Conservation (phyloP, 2,113 vertebrate genomes). For the Oceanodroma tethys region DNA sequence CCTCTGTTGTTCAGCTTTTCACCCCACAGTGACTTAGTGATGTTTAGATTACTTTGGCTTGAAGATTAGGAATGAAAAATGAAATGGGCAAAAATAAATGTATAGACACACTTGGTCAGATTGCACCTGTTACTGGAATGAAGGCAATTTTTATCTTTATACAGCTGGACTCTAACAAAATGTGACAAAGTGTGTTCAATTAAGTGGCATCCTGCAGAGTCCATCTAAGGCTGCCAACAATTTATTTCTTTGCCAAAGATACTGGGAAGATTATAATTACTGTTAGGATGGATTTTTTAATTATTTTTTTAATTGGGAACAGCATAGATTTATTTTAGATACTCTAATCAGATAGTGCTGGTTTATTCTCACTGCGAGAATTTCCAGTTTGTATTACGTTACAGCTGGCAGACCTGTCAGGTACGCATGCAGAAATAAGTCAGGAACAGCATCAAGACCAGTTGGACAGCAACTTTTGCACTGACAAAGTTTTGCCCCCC, state of each 20-base stretch:
- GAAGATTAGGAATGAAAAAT: not conserved
- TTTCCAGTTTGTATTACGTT: not conserved
- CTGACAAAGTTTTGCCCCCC: rapidly evolving
- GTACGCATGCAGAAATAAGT: not conserved
- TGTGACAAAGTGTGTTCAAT: not conserved
- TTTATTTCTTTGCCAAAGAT: not conserved
- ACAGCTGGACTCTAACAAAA: not conserved
- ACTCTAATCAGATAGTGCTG: not conserved
- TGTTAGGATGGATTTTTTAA: not conserved
- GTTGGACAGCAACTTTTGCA: not conserved
- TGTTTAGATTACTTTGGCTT: not conserved
- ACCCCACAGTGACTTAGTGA: not conserved
- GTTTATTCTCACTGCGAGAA: not conserved
- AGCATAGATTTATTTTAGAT: not conserved
- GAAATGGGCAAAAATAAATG: not conserved
- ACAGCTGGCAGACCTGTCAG: not conserved
- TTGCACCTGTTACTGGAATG: not conserved
- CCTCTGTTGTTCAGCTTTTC: not conserved
- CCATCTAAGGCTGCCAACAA: not conserved
- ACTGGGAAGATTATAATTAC: not conserved
- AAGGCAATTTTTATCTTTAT: not conserved
- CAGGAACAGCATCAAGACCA: not conserved
- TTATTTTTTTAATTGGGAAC: not conserved
- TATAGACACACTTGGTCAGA: not conserved
- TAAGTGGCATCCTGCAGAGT: not conserved